Base-by-base conservation (phyloP, 2,888 invertebrate genomes). In the Eilema caniola region DNA sequence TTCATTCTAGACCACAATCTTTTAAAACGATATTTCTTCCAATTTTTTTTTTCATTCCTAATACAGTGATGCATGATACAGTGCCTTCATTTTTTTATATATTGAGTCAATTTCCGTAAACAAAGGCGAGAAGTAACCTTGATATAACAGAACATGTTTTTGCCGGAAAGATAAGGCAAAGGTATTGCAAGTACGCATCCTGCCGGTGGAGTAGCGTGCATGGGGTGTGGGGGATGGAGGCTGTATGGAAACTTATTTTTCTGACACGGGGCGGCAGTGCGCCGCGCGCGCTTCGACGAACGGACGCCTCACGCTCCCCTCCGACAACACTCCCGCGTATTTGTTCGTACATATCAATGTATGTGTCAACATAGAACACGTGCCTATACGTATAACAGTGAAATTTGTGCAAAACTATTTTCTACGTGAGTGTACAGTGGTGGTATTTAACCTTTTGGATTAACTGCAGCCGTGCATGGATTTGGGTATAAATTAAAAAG, bases 151-250 rank as follows among this genome's bases (percentile, higher is more conserved):
- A 86, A 82, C 77, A 83, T 82, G 81, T 82, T 85, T 83, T 85
- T 72, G 67, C 66, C 70, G 72, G 85, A 81, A 87, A 86, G 87
- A 88, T 87, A 88, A 87, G 84, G 85, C 76, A 83, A 86, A 85
- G 80, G 77, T 86, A 90, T 86, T 93, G 93, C 91, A 93, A 93
- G 88, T 91, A 93, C 93, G 93, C 93, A 93, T 91, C 89, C 84
- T 75, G 83, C 73, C 69, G 75, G 70, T 60, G 80, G 69, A 75
- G 78, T 70, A 69, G 70, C 66, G 59, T 56, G 64, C 7, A 41
- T 3, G 67, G 60, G 73, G 74, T 84, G 84, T 88, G 62, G 90
- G 86, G 88, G 90, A 91, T 85, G 90, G 94, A 95, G 93, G 93
- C 95, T 94, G 94, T 89, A 90, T 81, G 86, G 84, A 88, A 88